Evolutionary conservation across 2,797 vertebrate species (phyloP).

Genomic region (Hozukius guyotensis): DNA sequence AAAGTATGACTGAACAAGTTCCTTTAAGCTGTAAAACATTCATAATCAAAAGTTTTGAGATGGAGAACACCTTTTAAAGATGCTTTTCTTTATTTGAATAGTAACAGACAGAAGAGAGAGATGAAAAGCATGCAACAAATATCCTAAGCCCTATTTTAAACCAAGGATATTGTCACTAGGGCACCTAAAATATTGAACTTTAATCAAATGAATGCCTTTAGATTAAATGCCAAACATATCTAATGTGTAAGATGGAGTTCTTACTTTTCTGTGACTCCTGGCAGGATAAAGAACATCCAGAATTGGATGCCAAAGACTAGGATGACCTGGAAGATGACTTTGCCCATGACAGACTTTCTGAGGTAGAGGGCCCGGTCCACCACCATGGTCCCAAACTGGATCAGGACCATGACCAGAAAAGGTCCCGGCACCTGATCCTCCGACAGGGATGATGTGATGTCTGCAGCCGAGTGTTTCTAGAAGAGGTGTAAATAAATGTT

Average conservation of each 20-base stretch:
- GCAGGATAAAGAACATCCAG: conserved; percentile 99
- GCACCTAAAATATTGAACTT: not conserved
- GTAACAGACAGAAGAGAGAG: not conserved
- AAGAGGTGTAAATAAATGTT: not conserved
- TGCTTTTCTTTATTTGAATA: not conserved
- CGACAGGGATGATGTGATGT: conserved; percentile 96
- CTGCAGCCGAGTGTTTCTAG: conserved; percentile 96
- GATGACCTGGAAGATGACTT: conserved; percentile 97
- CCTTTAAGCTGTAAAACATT: not conserved
- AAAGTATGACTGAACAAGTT: not conserved
- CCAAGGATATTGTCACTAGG: not conserved
- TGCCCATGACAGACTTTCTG: conserved; percentile 95
- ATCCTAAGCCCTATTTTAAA: not conserved
- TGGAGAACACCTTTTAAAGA: not conserved
- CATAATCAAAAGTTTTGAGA: not conserved
- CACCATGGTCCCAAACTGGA: conserved; percentile 98
- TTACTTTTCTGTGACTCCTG: conserved; percentile 94
- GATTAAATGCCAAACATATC: not conserved
- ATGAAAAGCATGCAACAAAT: not conserved
- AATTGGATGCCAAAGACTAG: conserved; percentile 98
- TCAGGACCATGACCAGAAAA: conserved; percentile 98
- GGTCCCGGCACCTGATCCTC: conserved; percentile 97
- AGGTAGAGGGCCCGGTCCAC: conserved; percentile 97
- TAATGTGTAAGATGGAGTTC: not conserved
- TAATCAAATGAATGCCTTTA: not conserved